Evolutionary conservation across 2,888 invertebrate genomes (phyloP).

Genomic region (Phaedon cochleariae): DNA sequence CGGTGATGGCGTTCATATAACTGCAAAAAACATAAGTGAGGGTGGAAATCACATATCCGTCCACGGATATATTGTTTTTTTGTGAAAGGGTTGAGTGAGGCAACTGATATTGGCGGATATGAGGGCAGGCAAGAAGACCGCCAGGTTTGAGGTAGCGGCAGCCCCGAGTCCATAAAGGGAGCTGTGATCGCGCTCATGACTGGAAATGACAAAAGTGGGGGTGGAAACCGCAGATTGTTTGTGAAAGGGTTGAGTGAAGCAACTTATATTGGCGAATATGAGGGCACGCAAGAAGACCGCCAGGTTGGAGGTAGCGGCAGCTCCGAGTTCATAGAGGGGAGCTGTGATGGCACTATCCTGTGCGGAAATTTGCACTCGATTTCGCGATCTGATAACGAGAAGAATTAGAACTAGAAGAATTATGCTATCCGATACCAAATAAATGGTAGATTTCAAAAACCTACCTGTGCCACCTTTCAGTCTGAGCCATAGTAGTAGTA

Average conservation of each 20-base stretch:
- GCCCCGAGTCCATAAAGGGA: conserved; percentile 74
- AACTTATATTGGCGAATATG: conserved; percentile 82
- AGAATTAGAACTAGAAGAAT: no score
- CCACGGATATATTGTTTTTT: no score
- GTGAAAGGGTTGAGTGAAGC: no score
- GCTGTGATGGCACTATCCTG: conserved; percentile 74
- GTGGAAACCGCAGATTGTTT: no score
- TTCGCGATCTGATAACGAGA: no score
- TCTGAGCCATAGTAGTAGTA: no score
- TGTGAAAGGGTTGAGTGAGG: no score
- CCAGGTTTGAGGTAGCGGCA: conserved; percentile 73
- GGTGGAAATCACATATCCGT: no score
- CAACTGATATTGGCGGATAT: conserved; percentile 85
- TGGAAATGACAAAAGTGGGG: conserved; percentile 30
- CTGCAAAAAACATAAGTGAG: conserved; percentile 37
- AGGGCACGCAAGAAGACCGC: conserved; percentile 86
- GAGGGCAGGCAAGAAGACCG: conserved; percentile 85
- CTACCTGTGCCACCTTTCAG: no score
- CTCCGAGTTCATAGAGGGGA: conserved; percentile 74
- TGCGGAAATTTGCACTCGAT: no score
- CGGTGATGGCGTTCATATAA: conserved; percentile 75
- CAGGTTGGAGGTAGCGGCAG: conserved; percentile 73
- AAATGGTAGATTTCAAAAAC: no score
- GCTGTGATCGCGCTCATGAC: conserved; percentile 74
- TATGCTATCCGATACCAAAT: no score